A percentile compares a stretch with the other conserved stretches of the same genome.
phyloP scores from a whole-genome alignment of 1,140 invertebrate genomes.

The Drosophila oshimai region DNA sequence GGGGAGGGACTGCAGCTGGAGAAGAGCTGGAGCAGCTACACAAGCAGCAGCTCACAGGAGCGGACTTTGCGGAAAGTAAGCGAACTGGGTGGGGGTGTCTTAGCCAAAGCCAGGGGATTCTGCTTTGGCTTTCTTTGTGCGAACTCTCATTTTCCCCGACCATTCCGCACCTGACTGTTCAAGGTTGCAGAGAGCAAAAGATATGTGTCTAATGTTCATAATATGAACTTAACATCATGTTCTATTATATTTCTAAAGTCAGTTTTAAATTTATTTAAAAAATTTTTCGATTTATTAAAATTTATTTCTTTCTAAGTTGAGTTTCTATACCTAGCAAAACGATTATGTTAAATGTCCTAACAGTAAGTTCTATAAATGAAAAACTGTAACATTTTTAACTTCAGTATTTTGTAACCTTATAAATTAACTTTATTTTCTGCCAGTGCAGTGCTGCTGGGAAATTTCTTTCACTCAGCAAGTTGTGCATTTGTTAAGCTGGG shows the following conservation, averaged over 20 bases:
- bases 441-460: not conserved
- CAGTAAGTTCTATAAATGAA: too few species aligned
- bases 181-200: not conserved
- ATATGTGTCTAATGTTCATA: too few species aligned
- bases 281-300: not conserved
- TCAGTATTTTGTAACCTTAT: too few species aligned
- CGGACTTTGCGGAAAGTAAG: slow-evolving; percentile 18
- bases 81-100: slow-evolving; percentile 7
- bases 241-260: too few species aligned
- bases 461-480: slow-evolving; percentile 7
- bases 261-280: too few species aligned
- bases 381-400: too few species aligned
- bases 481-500: slow-evolving; percentile 25
- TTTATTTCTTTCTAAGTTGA: too few species aligned
- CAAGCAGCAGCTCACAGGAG: slow-evolving; percentile 12
- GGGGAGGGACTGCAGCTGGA: slow-evolving; percentile 1
- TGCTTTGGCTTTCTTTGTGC: not conserved
- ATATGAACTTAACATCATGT: too few species aligned
- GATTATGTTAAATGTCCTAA: too few species aligned
- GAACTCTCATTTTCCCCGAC: not conserved
- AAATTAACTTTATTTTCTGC: not conserved
- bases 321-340: too few species aligned
- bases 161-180: not conserved
- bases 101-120: slow-evolving; percentile 13
- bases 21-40: not conserved